These are phyloP conservation scores for Carassius gibelio DNA, from an alignment of 2,113 vertebrate species.

Conservation along the genomic window DNA sequence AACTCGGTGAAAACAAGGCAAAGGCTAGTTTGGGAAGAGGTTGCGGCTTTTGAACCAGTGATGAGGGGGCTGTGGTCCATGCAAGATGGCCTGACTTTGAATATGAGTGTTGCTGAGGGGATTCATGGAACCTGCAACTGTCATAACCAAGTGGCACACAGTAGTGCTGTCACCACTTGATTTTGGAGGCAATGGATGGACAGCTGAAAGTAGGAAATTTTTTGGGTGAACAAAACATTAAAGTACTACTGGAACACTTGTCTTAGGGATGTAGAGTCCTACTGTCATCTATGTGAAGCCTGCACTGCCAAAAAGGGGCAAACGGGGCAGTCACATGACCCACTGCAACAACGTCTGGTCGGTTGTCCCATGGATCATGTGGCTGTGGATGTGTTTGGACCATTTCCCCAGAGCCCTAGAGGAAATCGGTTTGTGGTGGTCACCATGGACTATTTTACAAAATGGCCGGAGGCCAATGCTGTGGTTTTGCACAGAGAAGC, in stretches of 20 bases:
- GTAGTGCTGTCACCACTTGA: neutral
- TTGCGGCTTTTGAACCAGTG: neutral
- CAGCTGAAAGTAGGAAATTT: neutral
- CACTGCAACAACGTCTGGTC: too few species aligned
- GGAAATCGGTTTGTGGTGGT: too few species aligned
- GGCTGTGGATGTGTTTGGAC: too few species aligned
- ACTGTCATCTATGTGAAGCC: too few species aligned
- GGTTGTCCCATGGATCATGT: too few species aligned
- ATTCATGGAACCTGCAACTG: neutral
- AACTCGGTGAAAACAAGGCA: neutral
- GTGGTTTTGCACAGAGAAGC: too few species aligned
- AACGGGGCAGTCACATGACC: too few species aligned
- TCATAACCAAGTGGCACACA: neutral
- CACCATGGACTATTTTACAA: too few species aligned
- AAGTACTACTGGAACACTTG: neutral
- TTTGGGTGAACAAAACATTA: neutral
- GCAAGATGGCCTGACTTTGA: neutral
- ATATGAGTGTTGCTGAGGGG: neutral
- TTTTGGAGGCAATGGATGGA: neutral
- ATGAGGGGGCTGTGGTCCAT: neutral
- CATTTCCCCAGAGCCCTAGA: too few species aligned
- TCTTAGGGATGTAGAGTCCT: neutral
- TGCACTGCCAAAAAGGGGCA: too few species aligned
- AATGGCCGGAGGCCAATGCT: too few species aligned
- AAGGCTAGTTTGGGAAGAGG: neutral